Base-by-base conservation (phyloP, 1,140 invertebrate genomes). In the Brachionus koreanus region DNA sequence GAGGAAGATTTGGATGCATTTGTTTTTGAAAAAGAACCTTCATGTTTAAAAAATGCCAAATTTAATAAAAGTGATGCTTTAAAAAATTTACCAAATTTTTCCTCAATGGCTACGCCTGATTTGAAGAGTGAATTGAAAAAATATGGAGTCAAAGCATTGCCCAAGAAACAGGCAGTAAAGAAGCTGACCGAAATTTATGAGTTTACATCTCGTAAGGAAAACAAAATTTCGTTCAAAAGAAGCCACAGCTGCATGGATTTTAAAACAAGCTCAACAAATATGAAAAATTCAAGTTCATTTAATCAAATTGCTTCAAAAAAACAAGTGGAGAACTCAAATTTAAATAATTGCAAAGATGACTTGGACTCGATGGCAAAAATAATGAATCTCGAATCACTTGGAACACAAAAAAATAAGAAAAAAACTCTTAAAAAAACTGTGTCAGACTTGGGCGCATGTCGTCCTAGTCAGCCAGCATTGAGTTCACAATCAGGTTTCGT, bases 101-200 rank as follows among this genome's bases (percentile, higher is more conserved):
- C 82, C 39, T 82, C 42, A 39, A 84, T 85, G 84, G 42, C 83
- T 13, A 84, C 84, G 3, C 84, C 84, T 49, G 61, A 83, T 46
- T 52, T 84, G 12, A 84, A 85, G 79, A 61, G 43, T n/a, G 85
- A 85, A 37, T 72, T 85, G 57, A 83, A 83, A 76, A 84, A 84
- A 65, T 83, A 85, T 77, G 85, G 85, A 13, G 82, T 85, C 0
- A 84, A 83, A 82, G 82, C 82, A 19, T 52, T 85, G 16, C 83
- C 85, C 12, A 76, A 84, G 13, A 83, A 79, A 46, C 85, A 85
- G 77, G 85, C 85, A 9, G 75, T 85, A 43, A 83, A 83, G 23
- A 57, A 85, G 42, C 46, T 85, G 9, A 83, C 83, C 7, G 84
- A 85, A 72, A 83, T 85, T 25, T 85, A 85, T 76, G 69, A 84